Percentiles rank a stretch among this genome's conserved stretches.
These are phyloP conservation scores for Haliclona indistincta DNA, from an alignment of 37 sponge, comb jelly and placozoan genomes.

Conservation along the genomic window DNA sequence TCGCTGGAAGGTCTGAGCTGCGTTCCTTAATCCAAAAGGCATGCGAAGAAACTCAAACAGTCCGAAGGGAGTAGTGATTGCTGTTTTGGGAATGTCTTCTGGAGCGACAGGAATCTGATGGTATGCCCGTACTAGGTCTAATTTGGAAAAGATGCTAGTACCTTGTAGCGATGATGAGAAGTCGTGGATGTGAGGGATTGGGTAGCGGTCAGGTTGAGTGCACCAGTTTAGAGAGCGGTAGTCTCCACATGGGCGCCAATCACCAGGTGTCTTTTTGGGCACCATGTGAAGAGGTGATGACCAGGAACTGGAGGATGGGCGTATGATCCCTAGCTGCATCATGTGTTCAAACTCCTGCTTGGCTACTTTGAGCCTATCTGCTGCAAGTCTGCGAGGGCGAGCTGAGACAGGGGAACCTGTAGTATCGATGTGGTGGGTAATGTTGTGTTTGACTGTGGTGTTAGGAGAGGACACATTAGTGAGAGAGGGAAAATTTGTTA, in stretches of 20 bases:
- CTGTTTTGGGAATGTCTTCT: conserved; percentile 13
- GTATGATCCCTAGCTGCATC: conserved; percentile 12
- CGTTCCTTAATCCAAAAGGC: conserved; percentile 41
- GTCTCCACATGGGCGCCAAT: conserved; percentile 63
- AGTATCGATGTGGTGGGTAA: conserved; percentile 41
- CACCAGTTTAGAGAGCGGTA: conserved; percentile 33
- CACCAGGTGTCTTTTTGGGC: conserved; percentile 47
- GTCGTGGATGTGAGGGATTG: conserved; percentile 50
- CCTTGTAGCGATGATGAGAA: conserved; percentile 39
- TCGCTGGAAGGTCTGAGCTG: too few relatives aligned
- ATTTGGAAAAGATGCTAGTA: conserved; percentile 34
- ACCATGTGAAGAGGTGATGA: too few relatives aligned
- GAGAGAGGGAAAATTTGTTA: conserved; percentile 38
- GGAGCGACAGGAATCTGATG: conserved; percentile 29
- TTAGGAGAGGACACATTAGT: conserved; percentile 19
- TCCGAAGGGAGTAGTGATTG: too few relatives aligned
- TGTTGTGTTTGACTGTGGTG: conserved; percentile 10
- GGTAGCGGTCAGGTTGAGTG: conserved; percentile 47
- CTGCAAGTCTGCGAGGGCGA: conserved; percentile 23
- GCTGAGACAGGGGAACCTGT: conserved; percentile 28
- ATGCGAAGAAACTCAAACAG: conserved; percentile 27
- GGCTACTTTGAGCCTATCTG: conserved; percentile 16
- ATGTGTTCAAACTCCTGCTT: conserved; percentile 14
- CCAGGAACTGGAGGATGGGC: conserved; percentile 5
- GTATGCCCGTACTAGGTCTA: conserved; percentile 45